phyloP scores from a whole-genome alignment of 2,888 invertebrate genomes.

The Chironomus riparius region DNA sequence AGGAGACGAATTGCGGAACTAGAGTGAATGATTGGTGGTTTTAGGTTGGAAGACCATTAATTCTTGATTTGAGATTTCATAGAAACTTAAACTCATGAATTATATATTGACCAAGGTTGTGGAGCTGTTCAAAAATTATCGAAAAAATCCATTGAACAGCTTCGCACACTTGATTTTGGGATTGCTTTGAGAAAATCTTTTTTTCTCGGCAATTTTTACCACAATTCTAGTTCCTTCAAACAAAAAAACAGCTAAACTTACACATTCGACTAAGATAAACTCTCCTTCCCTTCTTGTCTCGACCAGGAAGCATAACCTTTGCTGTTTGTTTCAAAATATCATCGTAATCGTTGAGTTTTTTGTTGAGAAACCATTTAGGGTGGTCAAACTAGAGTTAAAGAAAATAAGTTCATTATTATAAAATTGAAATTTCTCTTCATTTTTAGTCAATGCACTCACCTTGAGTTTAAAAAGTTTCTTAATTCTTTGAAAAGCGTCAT shows the following conservation, averaged over 20 bases:
- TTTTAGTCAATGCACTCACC: neutral
- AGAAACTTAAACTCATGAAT: too few species aligned
- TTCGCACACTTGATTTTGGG: too few species aligned
- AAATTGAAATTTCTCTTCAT: neutral
- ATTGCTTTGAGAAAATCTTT: too few species aligned
- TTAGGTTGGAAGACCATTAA: too few species aligned
- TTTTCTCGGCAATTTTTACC: too few species aligned
- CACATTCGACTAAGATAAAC: conserved; percentile 39
- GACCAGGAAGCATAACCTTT: conserved; percentile 34
- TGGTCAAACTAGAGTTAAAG: conserved; percentile 31
- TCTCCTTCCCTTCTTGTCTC: conserved; percentile 38
- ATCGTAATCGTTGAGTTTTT: conserved; percentile 33
- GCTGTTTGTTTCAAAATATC: conserved; percentile 36
- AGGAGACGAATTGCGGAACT: too few species aligned
- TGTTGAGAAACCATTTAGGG: conserved; percentile 38
- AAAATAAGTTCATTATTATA: neutral
- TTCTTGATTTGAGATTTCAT: too few species aligned
- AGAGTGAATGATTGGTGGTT: too few species aligned
- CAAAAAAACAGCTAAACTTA: conserved; percentile 29
- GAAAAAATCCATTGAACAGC: too few species aligned
- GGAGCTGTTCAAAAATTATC: too few species aligned
- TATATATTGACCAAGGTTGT: too few species aligned
- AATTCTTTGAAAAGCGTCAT: conserved; percentile 37
- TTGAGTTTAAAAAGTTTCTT: conserved; percentile 28
- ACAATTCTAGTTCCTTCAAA: neutral